phyloP scores from a whole-genome alignment of 2,888 invertebrate species.

The Eucera pruinosa region DNA sequence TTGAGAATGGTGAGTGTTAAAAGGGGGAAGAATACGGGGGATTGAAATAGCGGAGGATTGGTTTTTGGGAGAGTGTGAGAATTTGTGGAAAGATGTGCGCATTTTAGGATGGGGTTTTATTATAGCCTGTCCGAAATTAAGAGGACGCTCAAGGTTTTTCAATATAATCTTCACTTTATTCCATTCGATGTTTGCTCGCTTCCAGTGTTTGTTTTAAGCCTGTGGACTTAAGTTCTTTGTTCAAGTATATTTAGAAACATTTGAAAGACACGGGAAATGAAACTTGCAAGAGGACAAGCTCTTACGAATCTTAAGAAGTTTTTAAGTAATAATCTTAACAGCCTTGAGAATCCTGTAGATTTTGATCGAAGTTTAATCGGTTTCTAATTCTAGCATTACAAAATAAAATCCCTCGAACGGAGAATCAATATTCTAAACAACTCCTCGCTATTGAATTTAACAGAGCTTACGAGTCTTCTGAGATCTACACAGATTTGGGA shows the following conservation, averaged over 20 bases:
- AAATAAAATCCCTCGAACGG: too few relatives aligned
- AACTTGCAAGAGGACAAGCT: neutral
- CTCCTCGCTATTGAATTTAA: too few relatives aligned
- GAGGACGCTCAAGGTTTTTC: neutral
- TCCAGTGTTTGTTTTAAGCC: neutral
- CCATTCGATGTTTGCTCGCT: neutral
- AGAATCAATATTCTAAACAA: too few relatives aligned
- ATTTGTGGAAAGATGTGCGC: neutral
- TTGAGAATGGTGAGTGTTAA: slow-evolving; percentile 12
- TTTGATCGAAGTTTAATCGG: too few relatives aligned
- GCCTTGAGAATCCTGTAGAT: too few relatives aligned
- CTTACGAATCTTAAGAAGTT: too few relatives aligned
- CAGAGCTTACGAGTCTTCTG: too few relatives aligned
- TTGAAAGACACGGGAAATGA: neutral
- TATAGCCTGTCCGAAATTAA: slow-evolving; percentile 2
- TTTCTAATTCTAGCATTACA: too few relatives aligned
- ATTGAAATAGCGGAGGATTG: too few relatives aligned
- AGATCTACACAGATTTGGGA: too few relatives aligned
- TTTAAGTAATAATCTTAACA: neutral
- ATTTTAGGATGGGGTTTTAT: too few relatives aligned
- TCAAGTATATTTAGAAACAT: neutral
- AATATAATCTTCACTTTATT: neutral
- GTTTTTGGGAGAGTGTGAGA: neutral
- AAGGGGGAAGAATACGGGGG: neutral
- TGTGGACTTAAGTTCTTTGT: slow-evolving; percentile 11